These are phyloP conservation scores for Coregonus clupeaformis DNA, from an alignment of 2,113 vertebrate species.

Conservation along the genomic window DNA sequence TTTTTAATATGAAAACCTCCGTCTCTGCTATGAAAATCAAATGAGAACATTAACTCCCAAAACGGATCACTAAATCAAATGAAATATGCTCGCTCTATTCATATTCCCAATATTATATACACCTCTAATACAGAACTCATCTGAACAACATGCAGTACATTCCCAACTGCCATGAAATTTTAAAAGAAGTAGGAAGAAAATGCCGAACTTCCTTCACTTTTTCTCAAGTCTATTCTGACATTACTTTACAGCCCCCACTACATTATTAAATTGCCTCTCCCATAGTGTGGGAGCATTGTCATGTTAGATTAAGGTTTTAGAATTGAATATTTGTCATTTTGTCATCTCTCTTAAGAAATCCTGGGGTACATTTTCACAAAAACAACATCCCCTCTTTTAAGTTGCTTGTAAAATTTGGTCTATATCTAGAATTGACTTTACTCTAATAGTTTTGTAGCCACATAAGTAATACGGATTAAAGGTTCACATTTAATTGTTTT, in stretches of 20 bases:
- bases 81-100: conserved; percentile 14
- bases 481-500: no score
- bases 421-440: background rate
- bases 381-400: conserved; percentile 11
- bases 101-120: conserved; percentile 3
- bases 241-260: conserved; percentile 9
- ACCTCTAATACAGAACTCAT: background rate
- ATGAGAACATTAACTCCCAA: conserved; percentile 4
- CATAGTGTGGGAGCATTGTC: conserved; percentile 39
- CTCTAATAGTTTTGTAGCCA: no score
- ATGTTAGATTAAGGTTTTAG: conserved; percentile 49
- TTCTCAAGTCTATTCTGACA: conserved; percentile 8
- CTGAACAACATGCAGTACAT: background rate
- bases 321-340: conserved; percentile 31
- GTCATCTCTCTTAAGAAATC: conserved; percentile 39
- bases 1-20: conserved; percentile 17
- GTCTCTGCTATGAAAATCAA: conserved; percentile 27
- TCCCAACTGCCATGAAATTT: background rate
- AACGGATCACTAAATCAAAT: conserved; percentile 22
- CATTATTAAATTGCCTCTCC: conserved; percentile 42
- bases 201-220: background rate
- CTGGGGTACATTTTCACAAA: conserved; percentile 10
- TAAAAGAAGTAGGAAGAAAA: background rate
- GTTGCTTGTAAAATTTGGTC: background rate
- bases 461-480: no score